A percentile compares a stretch with the other conserved stretches of the same genome.
Conservation (phyloP, 2,888 invertebrate species). For the Eumerus sabulonum region DNA sequence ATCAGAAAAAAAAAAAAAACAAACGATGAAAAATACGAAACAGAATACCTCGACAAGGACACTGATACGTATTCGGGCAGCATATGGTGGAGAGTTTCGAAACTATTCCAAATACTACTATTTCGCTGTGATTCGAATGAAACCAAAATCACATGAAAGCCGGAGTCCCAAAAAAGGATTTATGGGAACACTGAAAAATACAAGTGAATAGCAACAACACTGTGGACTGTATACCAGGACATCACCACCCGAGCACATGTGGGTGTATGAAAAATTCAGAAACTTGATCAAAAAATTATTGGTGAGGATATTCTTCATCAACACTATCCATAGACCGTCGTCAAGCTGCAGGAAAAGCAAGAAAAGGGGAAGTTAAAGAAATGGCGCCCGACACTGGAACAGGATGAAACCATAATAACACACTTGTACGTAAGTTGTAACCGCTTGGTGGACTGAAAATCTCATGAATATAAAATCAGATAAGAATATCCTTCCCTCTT, state of each 20-base stretch:
- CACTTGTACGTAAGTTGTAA: slow-evolving; percentile 55
- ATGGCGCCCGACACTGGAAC: slow-evolving; percentile 26
- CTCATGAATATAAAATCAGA: slow-evolving; percentile 68
- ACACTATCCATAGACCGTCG: background rate
- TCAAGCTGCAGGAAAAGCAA: slow-evolving; percentile 7
- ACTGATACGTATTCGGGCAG: slow-evolving; percentile 38
- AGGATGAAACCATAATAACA: slow-evolving; percentile 30
- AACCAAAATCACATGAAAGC: slow-evolving; percentile 16
- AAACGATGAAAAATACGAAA: too few species aligned
- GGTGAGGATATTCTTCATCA: slow-evolving; percentile 56
- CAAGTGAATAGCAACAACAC: too few species aligned
- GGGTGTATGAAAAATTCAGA: slow-evolving; percentile 51
- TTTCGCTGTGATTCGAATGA: slow-evolving; percentile 49
- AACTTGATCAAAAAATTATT: slow-evolving; percentile 66
- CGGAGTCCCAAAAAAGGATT: slow-evolving; percentile 26
- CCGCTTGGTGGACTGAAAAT: slow-evolving; percentile 52
- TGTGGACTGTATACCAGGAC: too few species aligned
- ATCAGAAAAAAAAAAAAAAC: slow-evolving; percentile 41
- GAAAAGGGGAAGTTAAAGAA: slow-evolving; percentile 6
- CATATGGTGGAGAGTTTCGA: slow-evolving; percentile 58
- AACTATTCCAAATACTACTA: slow-evolving; percentile 52
- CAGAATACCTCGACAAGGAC: slow-evolving; percentile 18
- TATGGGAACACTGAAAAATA: slow-evolving; percentile 21
- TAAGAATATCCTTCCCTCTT: slow-evolving; percentile 50
- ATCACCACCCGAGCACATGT: background rate